Base-by-base conservation (phyloP, 2,888 invertebrate species). In the Cephus nigrinus region DNA sequence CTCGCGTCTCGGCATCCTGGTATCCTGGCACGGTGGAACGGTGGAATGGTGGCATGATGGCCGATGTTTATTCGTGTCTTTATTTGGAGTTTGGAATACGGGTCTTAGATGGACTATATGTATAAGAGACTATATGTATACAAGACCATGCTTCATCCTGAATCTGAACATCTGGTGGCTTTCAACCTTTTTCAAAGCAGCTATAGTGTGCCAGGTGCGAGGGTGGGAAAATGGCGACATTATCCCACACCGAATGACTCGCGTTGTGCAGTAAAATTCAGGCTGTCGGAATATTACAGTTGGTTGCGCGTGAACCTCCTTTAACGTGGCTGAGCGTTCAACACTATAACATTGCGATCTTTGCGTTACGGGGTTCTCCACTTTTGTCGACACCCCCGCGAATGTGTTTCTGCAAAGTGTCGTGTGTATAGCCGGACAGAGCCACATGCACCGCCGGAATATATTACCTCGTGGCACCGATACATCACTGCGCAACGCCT, bases 381-480 rank as follows among this genome's bases (percentile, higher is more conserved):
- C 40, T 40, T 40, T 40, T 40, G 40, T 40, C 40, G 40, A 40
- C 40, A 40, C 40, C 40, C 40, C 40, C 40, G 40, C 40, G 15
- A 40, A 40, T 40, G 40, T 40, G 40, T 40, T 40, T 23, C 23
- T 40, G 40, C 23, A 40, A 40, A 40, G 40, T 40, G 40, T 40
- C 40, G 40, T 40, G 23, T 40, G 23, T 40, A 40, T 40, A 40
- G 15, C 15, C 15, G 23, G 40, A 40, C 40, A 40, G 15, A 40
- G 40, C 79, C 79, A 78, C 78, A 77, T 81, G 82, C 76, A 79
- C 83, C 80, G 80, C 81, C 82, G 81, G 84, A 82, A 84, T 85
- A 85, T 85, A 85, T 85, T 84, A 85, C 84, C 74, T 72, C 75
- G 31, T 75, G 80, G 82, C 82, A 82, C 81, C 84, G 80, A 84